A percentile compares a stretch with the other conserved stretches of the same genome.
Evolutionary conservation across 2,113 vertebrate genomes (phyloP).

Genomic region (Athene noctua): DNA sequence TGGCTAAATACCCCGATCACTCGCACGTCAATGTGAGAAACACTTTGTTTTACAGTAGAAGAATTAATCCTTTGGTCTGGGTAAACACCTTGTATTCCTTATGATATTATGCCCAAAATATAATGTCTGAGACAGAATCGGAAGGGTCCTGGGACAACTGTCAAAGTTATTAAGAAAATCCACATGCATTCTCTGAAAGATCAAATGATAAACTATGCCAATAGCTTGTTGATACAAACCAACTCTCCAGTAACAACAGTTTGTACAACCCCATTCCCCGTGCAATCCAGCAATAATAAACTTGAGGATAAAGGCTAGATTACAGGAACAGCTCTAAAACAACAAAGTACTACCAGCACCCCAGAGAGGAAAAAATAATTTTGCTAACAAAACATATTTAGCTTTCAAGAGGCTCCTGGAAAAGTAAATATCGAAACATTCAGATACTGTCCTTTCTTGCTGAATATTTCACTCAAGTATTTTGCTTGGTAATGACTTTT

Average conservation of each 20-base stretch:
- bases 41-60: background rate
- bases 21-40: background rate
- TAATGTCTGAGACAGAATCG: background rate
- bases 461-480: background rate
- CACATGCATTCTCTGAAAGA: background rate
- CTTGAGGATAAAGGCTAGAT: background rate
- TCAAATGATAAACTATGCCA: background rate
- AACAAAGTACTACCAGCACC: background rate
- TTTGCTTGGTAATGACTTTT: slow-evolving; percentile 16
- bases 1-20: background rate
- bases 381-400: slow-evolving; percentile 1
- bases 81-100: background rate
- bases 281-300: background rate
- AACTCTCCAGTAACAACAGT: background rate
- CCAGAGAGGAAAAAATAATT: background rate
- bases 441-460: background rate
- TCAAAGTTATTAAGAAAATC: background rate
- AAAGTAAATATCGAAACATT: background rate
- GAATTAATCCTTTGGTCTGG: background rate
- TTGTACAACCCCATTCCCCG: background rate
- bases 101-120: background rate
- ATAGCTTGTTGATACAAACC: background rate
- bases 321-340: background rate
- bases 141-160: background rate
- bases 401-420: background rate